These are phyloP conservation scores for Pollenia angustigena DNA, from an alignment of 2,888 invertebrate genomes.

Conservation along the genomic window DNA sequence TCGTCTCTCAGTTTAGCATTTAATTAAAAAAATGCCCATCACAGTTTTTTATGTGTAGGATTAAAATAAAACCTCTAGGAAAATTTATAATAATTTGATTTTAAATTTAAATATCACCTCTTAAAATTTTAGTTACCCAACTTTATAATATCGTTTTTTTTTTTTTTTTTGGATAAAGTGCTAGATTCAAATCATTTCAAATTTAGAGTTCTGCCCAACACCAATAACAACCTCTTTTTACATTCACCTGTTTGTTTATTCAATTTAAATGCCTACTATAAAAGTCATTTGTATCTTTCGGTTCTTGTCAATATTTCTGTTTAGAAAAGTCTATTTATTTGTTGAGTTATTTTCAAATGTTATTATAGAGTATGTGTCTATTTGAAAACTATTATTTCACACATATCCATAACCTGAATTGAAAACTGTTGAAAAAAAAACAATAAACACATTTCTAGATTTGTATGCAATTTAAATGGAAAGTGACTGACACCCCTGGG, in stretches of 20 bases:
- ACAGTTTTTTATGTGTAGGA: no score
- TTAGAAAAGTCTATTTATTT: conserved; percentile 1
- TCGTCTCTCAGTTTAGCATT: no score
- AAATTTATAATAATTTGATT: no score
- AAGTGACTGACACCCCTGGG: conserved; percentile 40
- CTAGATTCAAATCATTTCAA: no score
- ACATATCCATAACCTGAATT: conserved; percentile 15
- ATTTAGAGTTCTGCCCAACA: no score
- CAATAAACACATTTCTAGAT: conserved; percentile 17
- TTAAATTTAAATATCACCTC: no score
- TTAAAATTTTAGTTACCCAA: no score
- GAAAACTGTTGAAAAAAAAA: conserved; percentile 3
- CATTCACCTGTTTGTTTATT: conserved; percentile 8
- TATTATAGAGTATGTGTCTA: conserved; percentile 18
- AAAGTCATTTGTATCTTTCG: neutral
- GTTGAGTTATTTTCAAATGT: conserved; percentile 18
- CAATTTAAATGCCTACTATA: neutral
- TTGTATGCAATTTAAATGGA: conserved; percentile 36
- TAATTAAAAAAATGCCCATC: no score
- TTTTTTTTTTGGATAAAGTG: no score
- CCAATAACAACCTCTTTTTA: neutral
- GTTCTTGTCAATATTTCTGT: neutral
- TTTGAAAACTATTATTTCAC: conserved; percentile 35
- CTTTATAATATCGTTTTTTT: no score
- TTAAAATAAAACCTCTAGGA: no score